These are phyloP conservation scores for Periphyllus acericola DNA, from an alignment of 2,888 invertebrate species.

Conservation along the genomic window DNA sequence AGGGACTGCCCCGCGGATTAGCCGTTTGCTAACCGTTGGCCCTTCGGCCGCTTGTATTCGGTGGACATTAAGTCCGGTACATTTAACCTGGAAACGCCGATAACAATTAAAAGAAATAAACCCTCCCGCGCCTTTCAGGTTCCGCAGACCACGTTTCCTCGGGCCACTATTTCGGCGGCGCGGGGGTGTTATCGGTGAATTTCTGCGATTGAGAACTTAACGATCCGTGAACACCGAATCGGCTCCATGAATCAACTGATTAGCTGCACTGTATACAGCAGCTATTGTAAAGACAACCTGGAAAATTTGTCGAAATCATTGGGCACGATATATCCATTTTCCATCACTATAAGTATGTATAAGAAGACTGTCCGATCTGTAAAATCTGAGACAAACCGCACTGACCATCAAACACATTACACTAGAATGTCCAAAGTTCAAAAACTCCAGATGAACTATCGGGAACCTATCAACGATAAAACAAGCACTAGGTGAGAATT, in stretches of 20 bases:
- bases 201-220: constrained; percentile 29
- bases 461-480: no score
- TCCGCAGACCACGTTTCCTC: neutral
- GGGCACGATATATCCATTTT: no score
- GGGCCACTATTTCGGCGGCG: neutral
- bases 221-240: constrained; percentile 43
- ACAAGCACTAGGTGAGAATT: no score
- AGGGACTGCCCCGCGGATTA: constrained; percentile 17
- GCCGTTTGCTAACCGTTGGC: constrained; percentile 32
- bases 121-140: neutral
- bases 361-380: no score
- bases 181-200: neutral
- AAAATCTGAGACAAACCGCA: no score
- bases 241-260: constrained; percentile 1
- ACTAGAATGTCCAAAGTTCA: no score
- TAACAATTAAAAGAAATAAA: constrained; percentile 48
- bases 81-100: constrained; percentile 47
- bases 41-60: constrained; percentile 21
- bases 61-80: constrained; percentile 41
- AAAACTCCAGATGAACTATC: no score
- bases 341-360: no score
- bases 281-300: no score
- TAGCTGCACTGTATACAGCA: no score
- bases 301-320: no score
- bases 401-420: no score